Base-by-base conservation (phyloP, 2,113 vertebrate species). In the Pao palembangensis region DNA sequence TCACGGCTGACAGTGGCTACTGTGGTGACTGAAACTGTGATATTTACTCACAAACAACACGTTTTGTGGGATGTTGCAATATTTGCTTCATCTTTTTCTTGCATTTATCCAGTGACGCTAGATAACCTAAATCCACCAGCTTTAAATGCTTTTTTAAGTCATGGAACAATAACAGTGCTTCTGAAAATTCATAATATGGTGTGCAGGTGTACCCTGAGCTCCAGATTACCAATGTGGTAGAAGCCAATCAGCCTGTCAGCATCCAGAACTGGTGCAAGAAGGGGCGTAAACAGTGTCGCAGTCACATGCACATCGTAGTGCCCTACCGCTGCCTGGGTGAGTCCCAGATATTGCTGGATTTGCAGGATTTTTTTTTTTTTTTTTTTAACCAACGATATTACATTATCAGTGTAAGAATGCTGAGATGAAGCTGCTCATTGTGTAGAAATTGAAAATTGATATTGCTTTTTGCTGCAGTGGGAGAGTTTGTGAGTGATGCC, bases 181-280 rank as follows among this genome's bases (percentile, higher is more conserved):
- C 21, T 23, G 21, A 31, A 31, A 31, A 3, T 31, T 2, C 28
- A 19, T 50, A 12, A 18, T 49, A 58, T 10, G 64, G 14, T 67
- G 4, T 67, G 21, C 18, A 98, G 97, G 94, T 99, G 56, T 99
- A 98, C 74, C 94, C 95, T 23, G 96, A 98, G 61, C 90, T 98
- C 42, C 96, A 99, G 91, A 98, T 99, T 74, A 98, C 96, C 70
- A 99, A 99, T 0, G 96, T 98, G 62, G 97, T 99, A 1, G 97
- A 99, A 88, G 96, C 97, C 82, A 99, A 99, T 85, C 96, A 98
- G 68, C 96, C 97, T 0, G 90, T 95, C 78, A 96, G 92, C n/a
- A 96, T 99, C 87, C 93, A 95, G 87, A 96, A 95, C 89, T 99
- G 97, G 97, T 99, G 97, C 90, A 98, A 96, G 87, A 92, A 91